Evolutionary conservation across 2,797 vertebrate species (phyloP).

Genomic region (Sarcoramphus papa): DNA sequence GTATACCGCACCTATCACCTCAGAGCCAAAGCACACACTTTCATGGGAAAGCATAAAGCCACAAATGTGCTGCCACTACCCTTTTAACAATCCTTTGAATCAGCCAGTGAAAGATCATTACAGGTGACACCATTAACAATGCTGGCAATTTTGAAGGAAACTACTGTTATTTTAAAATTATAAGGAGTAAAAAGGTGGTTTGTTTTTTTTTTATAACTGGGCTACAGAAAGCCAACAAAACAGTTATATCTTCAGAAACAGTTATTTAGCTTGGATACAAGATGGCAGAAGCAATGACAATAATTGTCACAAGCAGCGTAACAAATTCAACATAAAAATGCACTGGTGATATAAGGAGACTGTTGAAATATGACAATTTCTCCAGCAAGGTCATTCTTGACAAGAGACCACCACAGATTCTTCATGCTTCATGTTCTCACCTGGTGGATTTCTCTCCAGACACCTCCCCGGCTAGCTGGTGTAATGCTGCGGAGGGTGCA

Average conservation of each 20-base stretch:
- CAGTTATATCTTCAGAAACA: background rate
- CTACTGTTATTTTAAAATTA: background rate
- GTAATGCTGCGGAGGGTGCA: background rate
- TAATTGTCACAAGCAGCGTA: background rate
- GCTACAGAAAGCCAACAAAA: background rate
- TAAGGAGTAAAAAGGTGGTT: background rate
- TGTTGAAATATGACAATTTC: background rate
- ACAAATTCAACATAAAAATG: background rate
- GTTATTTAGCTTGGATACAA: background rate
- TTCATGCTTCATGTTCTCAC: background rate
- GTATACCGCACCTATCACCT: background rate
- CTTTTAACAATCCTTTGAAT: background rate
- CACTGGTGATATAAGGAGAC: background rate
- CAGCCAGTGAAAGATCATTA: background rate
- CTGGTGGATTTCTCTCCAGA: background rate
- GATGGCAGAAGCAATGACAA: background rate
- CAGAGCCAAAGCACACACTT: background rate
- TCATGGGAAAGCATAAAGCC: background rate
- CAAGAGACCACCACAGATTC: background rate
- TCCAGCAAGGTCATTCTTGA: background rate
- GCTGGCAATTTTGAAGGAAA: background rate
- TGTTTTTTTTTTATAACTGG: background rate
- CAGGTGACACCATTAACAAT: background rate
- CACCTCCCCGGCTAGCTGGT: background rate
- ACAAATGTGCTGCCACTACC: background rate